Evolutionary conservation across 2,888 invertebrate genomes (phyloP).

Genomic region (Sthenelais limicola): DNA sequence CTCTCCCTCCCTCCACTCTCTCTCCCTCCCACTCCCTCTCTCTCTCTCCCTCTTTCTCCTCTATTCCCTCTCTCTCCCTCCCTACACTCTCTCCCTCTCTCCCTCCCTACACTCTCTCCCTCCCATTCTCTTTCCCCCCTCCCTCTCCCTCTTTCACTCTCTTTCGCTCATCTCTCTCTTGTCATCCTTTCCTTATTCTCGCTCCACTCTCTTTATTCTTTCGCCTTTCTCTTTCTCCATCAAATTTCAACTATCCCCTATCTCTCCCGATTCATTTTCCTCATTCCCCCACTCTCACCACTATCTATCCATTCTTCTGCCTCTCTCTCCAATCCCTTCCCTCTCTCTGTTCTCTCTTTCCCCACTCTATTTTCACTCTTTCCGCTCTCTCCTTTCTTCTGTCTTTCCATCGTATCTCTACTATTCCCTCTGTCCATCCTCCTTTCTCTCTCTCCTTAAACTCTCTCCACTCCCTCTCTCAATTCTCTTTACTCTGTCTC

Average conservation of each 20-base stretch:
- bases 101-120: no score
- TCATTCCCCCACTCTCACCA: not conserved
- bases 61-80: no score
- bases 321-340: not conserved
- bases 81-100: no score
- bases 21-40: no score
- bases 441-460: not conserved
- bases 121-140: no score
- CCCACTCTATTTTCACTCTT: not conserved
- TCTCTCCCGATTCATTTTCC: not conserved
- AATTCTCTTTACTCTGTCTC: not conserved
- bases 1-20: no score
- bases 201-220: not conserved
- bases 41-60: no score
- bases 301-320: not conserved
- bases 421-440: not conserved
- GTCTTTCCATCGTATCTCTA: not conserved
- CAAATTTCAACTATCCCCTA: not conserved
- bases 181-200: no score
- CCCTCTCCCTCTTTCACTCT: no score
- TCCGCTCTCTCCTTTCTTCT: not conserved
- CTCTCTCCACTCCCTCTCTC: not conserved
- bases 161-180: no score
- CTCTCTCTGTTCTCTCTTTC: not conserved
- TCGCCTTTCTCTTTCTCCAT: not conserved